A percentile compares a stretch with the other conserved stretches of the same genome.
These are phyloP conservation scores for Caenorhabditis becei DNA, from an alignment of 2,888 invertebrate genomes.

Conservation along the genomic window DNA sequence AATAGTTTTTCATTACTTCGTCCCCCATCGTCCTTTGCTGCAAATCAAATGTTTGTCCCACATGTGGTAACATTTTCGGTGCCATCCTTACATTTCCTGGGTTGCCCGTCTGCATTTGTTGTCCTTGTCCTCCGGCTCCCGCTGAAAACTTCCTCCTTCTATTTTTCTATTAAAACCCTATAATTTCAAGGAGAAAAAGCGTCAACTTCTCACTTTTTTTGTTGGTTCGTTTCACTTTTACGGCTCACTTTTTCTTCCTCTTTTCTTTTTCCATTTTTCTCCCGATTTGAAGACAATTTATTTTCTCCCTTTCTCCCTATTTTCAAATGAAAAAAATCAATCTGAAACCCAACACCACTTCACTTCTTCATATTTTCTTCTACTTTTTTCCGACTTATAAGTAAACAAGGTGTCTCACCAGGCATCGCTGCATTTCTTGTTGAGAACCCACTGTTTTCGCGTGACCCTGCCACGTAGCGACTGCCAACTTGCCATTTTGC, in stretches of 20 bases:
- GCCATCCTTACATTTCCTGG: slow-evolving; percentile 25
- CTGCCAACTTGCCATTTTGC: slow-evolving; percentile 72
- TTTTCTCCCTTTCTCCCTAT: background rate
- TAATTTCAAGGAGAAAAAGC: slow-evolving; percentile 5
- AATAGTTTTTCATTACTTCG: slow-evolving; percentile 39
- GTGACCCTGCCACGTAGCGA: slow-evolving; percentile 61
- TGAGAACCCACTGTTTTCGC: slow-evolving; percentile 45
- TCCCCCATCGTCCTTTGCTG: slow-evolving; percentile 25
- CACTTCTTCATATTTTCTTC: slow-evolving; percentile 3
- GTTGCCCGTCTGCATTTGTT: slow-evolving; percentile 36
- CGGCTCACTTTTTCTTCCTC: background rate
- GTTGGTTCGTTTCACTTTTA: no score
- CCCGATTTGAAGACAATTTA: no score
- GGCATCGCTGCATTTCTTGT: slow-evolving; percentile 11
- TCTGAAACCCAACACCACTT: slow-evolving; percentile 37
- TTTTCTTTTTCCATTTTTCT: slow-evolving; percentile 1
- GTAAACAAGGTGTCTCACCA: slow-evolving; percentile 37
- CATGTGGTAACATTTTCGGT: slow-evolving; percentile 18
- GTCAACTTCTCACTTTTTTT: background rate
- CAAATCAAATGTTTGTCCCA: background rate
- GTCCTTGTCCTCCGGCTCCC: background rate
- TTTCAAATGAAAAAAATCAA: slow-evolving; percentile 24
- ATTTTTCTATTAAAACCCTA: slow-evolving; percentile 3
- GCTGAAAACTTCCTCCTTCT: background rate
- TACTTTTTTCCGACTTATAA: slow-evolving; percentile 3